Percentiles rank a stretch among this genome's conserved stretches.
Evolutionary conservation across 2,888 invertebrate species (phyloP).

Genomic region (Thalpophila matura): DNA sequence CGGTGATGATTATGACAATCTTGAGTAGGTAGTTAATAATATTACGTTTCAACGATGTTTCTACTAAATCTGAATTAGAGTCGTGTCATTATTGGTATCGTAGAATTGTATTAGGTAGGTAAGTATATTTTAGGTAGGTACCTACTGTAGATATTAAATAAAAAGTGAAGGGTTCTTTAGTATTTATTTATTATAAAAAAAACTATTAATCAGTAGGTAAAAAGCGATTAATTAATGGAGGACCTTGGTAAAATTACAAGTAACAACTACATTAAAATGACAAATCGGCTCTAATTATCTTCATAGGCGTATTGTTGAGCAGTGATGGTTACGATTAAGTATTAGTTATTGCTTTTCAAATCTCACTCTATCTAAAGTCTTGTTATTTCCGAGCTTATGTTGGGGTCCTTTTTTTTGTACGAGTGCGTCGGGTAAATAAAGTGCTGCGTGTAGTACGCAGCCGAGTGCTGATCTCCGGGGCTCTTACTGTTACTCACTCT

Average conservation of each 20-base stretch:
- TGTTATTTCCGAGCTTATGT: conserved; percentile 93
- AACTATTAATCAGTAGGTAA: conserved; percentile 69
- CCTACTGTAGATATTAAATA: not conserved
- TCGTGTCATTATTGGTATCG: not conserved
- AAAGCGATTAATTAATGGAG: conserved; percentile 58
- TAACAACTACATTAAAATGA: conserved; percentile 49
- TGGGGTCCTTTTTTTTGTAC: conserved; percentile 88
- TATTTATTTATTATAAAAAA: conserved; percentile 68
- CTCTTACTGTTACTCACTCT: conserved; percentile 77
- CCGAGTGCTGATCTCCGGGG: conserved; percentile 77
- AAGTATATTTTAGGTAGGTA: too few species aligned
- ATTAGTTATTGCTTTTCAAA: conserved; percentile 44
- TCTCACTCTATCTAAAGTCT: conserved; percentile 85
- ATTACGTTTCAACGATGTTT: too few species aligned
- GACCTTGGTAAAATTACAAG: conserved; percentile 55
- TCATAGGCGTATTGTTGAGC: conserved; percentile 71
- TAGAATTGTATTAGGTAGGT: too few species aligned
- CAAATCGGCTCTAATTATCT: conserved; percentile 37
- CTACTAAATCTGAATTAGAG: too few species aligned
- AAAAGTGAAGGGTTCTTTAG: conserved; percentile 3
- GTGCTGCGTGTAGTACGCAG: conserved; percentile 85
- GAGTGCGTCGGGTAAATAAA: conserved; percentile 88
- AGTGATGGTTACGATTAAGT: conserved; percentile 60
- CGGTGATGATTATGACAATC: too few species aligned
- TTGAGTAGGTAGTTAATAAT: too few species aligned